phyloP scores from a whole-genome alignment of 1,140 invertebrate species.

The Drosophila lowei region DNA sequence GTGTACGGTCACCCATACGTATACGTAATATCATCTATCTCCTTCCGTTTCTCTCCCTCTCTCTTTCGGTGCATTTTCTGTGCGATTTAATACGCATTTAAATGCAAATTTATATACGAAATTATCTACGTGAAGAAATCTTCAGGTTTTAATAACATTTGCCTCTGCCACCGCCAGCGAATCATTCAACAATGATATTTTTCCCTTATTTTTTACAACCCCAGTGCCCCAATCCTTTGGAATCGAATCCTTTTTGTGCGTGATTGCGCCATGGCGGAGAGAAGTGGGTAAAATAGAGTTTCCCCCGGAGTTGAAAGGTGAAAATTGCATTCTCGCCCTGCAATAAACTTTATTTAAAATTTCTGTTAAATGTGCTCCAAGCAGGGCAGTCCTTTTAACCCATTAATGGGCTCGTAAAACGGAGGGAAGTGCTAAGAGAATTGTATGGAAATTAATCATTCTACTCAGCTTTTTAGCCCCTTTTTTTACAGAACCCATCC shows the following conservation, averaged over 20 bases:
- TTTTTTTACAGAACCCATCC: too few species aligned
- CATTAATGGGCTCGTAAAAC: too few species aligned
- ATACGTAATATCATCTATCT: conserved; percentile 13
- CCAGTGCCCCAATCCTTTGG: not conserved
- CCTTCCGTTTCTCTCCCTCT: not conserved
- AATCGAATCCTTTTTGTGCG: not conserved
- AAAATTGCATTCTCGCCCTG: not conserved
- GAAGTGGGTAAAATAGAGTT: conserved; percentile 5
- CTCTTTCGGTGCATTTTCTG: conserved; percentile 60
- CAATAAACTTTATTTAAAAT: too few species aligned
- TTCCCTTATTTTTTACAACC: too few species aligned
- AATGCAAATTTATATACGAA: conserved; percentile 75
- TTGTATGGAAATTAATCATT: too few species aligned
- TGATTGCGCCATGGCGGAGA: conserved; percentile 2
- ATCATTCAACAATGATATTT: conserved; percentile 35
- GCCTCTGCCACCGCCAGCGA: conserved; percentile 18
- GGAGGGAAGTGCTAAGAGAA: too few species aligned
- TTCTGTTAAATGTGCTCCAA: too few species aligned
- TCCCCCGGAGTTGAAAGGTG: not conserved
- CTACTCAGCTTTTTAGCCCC: too few species aligned
- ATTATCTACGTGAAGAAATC: conserved; percentile 81
- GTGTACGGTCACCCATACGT: conserved; percentile 1
- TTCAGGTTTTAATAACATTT: conserved; percentile 77
- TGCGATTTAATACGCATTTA: conserved; percentile 78
- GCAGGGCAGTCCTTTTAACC: too few species aligned